Evolutionary conservation across 2,888 invertebrate genomes (phyloP), one percentile per base, ranked within the genome.

Genomic region (Calameuta pallipes): DNA sequence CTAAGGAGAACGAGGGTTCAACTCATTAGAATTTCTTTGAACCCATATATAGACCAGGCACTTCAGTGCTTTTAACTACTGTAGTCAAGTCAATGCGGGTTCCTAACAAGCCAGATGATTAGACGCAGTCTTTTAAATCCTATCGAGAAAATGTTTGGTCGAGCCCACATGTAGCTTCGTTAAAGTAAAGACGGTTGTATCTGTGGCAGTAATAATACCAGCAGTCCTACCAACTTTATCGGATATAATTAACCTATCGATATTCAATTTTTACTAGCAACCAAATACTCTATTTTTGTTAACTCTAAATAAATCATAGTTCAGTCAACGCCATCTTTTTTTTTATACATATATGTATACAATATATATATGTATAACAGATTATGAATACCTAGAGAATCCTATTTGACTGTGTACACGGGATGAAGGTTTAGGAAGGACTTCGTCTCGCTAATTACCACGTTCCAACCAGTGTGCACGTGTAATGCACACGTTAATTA

Each of bases 21-120:
- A 84, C 87, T 82, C 85, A 90, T 89, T 89, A 88, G 84, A 89
- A 88, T 89, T 89, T 89, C 89, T 89, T 89, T 87, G 85, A 87
- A 83, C 89, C 87, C 87, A 83, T 86, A 86, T 87, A 75, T 56
- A 56, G 23, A 23, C 2, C 56, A 23, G 56, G 23, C 56, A 56
- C 56, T 56, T 6, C 23, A 23, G 6, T 23, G 56, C 56, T 23
- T 75, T 69, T 37, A 75, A 70, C 75, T 71, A 75, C 78, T 75
- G 23, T 70, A 75, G 75, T 12, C 56, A 56, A 75, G 23, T 36
- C 73, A 56, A 78, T 78, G 78, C 78, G 78, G 78, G 78, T 73
- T 68, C 41, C 23, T 37, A 34, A 41, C 41, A 56, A 70, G 56
- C 37, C 70, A 6, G 33, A 35, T 31, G 35, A 23, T 23, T 35